These are phyloP conservation scores for Acleris sparsana DNA, from an alignment of 2,888 invertebrate species.

Conservation along the genomic window DNA sequence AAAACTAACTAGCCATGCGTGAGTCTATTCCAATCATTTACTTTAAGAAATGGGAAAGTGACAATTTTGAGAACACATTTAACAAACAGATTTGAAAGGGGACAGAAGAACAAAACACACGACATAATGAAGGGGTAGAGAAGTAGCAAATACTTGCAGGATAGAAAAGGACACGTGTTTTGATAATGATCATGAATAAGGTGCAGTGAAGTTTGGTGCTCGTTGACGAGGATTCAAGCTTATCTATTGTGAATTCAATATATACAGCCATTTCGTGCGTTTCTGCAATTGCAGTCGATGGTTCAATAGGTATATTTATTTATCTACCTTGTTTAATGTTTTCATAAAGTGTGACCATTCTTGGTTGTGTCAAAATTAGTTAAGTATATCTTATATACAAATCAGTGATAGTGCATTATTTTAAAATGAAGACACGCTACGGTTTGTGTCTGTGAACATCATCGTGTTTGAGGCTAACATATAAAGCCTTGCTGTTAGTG, in stretches of 20 bases:
- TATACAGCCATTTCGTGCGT: slow-evolving; percentile 78
- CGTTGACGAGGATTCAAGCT: slow-evolving; percentile 58
- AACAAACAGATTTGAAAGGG: slow-evolving; percentile 55
- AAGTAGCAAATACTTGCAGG: slow-evolving; percentile 58
- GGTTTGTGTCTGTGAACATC: slow-evolving; percentile 10
- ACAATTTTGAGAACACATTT: slow-evolving; percentile 56
- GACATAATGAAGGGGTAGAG: slow-evolving; percentile 54
- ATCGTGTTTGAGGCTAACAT: slow-evolving; percentile 25
- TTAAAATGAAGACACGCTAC: slow-evolving; percentile 17
- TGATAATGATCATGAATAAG: slow-evolving; percentile 66
- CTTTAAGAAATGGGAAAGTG: slow-evolving; percentile 61
- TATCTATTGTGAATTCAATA: slow-evolving; percentile 55
- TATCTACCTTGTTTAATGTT: slow-evolving; percentile 24
- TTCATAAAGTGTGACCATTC: slow-evolving; percentile 35
- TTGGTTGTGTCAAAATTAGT: slow-evolving; percentile 9
- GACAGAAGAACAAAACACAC: slow-evolving; percentile 61
- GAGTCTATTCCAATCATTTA: slow-evolving; percentile 49
- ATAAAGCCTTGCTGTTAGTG: slow-evolving; percentile 27
- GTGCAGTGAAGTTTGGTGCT: slow-evolving; percentile 68
- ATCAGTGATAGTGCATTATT: slow-evolving; percentile 28
- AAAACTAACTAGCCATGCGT: slow-evolving; percentile 79
- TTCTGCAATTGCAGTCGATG: slow-evolving; percentile 37
- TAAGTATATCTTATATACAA: neutral
- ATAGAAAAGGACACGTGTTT: slow-evolving; percentile 58
- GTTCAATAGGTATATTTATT: slow-evolving; percentile 13